Evolutionary conservation across 2,113 vertebrate genomes (phyloP), one percentile per base, ranked within the genome.

Genomic region (Perccottus glenii): DNA sequence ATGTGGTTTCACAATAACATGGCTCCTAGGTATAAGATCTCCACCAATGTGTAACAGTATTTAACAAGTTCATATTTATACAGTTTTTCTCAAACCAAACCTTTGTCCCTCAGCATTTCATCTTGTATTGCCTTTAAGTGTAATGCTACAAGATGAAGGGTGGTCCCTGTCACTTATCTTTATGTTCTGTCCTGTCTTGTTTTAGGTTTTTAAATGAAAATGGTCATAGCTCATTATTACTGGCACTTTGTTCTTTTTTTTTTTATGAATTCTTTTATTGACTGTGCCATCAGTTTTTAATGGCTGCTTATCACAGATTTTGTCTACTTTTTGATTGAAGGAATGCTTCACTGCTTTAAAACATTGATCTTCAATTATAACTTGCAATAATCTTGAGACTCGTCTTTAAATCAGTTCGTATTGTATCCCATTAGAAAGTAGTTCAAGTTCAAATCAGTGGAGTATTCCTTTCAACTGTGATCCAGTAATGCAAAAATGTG

Each of bases 1-100:
- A 93, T 85, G 79, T 96, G 95, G 95, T 96, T 96, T 87, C 94
- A 95, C 65, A 94, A 78, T 88, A 95, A 94, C 83, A 90, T 96
- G 87, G 93, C 92, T 10, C 94, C 94, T 56, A 93, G 93, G 68
- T 94, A 93, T 86, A 94, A 93, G 87, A 94, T 94, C 83, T 94
- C 93, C 75, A 94, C 93, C 66, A 93, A 93, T 15, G 93, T 94
- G 79, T 94, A 94, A 88, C 75, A 62, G 60, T 61, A 63, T 63
- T 68, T 77, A 61, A 47, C 46, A 59, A 33, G 7, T 55, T 33
- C 57, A 47, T 50, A 43, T 70, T 76, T 67, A 70, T 80, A 72
- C 70, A 14, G 55, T 74, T 77, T 73, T 57, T 51, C 70, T 66
- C 66, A 82, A 70, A 12, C 35, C 51, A 11, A 77, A 81, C 86